Conservation (phyloP, 2,797 vertebrate genomes). For the Lutjanus campechanus region DNA sequence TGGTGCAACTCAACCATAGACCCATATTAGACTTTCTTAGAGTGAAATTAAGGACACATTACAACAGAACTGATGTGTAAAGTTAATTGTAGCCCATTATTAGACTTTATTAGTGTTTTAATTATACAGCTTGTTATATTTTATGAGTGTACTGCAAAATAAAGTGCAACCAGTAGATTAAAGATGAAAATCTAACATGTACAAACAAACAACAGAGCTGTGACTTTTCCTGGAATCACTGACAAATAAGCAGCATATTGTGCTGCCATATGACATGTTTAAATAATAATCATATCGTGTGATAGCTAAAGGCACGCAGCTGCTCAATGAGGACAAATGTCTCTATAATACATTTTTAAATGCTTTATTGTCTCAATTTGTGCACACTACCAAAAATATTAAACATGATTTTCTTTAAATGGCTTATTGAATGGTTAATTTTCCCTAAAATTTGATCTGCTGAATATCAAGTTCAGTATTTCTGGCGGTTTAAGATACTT, state of each 20-base stretch:
- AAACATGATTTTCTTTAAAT: background rate
- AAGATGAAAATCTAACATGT: no score
- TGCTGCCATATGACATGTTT: background rate
- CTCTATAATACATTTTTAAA: background rate
- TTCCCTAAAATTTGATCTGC: background rate
- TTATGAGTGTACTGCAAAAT: no score
- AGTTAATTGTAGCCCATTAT: no score
- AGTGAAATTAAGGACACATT: no score
- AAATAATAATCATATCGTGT: constrained; percentile 13
- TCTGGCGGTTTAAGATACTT: background rate
- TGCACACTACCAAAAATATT: background rate
- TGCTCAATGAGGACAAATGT: background rate
- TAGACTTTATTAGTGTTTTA: no score
- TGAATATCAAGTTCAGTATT: background rate
- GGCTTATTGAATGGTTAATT: background rate
- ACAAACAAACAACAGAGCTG: background rate
- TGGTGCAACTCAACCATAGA: no score
- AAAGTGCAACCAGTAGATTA: no score
- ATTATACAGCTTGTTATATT: no score
- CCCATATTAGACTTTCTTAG: no score
- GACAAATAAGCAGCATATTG: background rate
- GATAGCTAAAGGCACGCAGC: background rate
- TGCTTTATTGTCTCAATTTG: background rate
- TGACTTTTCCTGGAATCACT: background rate
- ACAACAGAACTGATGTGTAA: no score